Conservation (phyloP, 2,113 vertebrate genomes). For the Gracilinanus agilis region DNA sequence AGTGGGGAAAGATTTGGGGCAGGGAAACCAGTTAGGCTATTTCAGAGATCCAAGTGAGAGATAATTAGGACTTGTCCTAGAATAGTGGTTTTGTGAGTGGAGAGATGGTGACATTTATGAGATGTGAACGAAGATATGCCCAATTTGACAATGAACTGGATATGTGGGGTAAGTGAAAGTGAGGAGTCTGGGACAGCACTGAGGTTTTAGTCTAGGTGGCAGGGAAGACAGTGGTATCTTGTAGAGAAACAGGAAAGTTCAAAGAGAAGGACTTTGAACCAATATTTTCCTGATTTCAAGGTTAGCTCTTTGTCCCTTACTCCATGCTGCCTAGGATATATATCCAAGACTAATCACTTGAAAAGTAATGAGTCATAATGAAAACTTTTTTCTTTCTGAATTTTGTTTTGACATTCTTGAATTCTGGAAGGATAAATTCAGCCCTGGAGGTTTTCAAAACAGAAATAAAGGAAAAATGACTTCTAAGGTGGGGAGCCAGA, state of each 20-base stretch:
- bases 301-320: neutral
- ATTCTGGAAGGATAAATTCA: neutral
- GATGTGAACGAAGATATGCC: neutral
- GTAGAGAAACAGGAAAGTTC: neutral
- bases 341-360: constrained; percentile 8
- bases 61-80: neutral
- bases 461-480: constrained; percentile 19
- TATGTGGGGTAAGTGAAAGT: neutral
- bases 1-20: too few relatives aligned
- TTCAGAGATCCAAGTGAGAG: neutral
- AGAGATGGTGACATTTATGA: neutral
- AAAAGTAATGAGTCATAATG: constrained; percentile 43
- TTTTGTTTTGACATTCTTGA: constrained; percentile 28
- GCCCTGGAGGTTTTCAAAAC: neutral
- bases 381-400: constrained; percentile 49
- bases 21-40: neutral
- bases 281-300: neutral
- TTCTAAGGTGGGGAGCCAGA: neutral
- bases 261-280: neutral
- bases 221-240: neutral
- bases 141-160: neutral
- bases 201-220: neutral
- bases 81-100: neutral
- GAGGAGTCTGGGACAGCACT: neutral
- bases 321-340: neutral